A percentile compares a stretch with the other conserved stretches of the same genome.
phyloP scores from a whole-genome alignment of 2,888 invertebrate species.

The Formica aserva region DNA sequence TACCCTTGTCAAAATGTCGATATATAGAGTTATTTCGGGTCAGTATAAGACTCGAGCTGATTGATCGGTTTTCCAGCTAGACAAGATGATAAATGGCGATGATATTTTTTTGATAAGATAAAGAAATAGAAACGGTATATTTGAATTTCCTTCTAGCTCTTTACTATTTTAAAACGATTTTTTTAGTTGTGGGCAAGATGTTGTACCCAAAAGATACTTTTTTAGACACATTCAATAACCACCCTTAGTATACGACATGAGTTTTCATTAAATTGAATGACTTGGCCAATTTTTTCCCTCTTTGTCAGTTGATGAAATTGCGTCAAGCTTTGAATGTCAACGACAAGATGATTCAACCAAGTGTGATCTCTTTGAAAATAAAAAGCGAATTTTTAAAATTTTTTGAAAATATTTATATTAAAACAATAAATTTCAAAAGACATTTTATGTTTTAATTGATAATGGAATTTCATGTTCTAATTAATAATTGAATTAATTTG shows the following conservation, averaged over 20 bases:
- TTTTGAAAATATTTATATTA: not conserved
- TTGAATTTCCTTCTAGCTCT: not conserved
- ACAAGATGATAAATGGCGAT: slow-evolving; percentile 47
- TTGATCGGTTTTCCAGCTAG: slow-evolving; percentile 44
- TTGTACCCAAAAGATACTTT: not conserved
- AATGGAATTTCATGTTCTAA: not conserved
- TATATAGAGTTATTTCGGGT: slow-evolving; percentile 18
- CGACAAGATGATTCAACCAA: not conserved
- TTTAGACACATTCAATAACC: slow-evolving; percentile 16
- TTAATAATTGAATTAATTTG: slow-evolving; percentile 19
- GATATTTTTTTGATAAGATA: not conserved
- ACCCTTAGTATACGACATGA: not conserved
- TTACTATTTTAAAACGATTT: slow-evolving; percentile 10
- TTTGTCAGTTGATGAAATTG: slow-evolving; percentile 25
- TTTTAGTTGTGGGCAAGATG: not conserved
- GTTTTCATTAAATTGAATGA: slow-evolving; percentile 75
- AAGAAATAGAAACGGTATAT: not conserved
- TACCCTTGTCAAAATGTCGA: slow-evolving; percentile 38
- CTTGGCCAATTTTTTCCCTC: slow-evolving; percentile 59
- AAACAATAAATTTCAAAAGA: not conserved
- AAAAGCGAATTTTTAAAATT: not conserved
- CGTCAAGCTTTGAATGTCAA: slow-evolving; percentile 52
- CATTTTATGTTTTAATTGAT: not conserved
- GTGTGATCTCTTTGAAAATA: not conserved
- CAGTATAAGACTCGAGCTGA: not conserved